phyloP scores from a whole-genome alignment of 2,113 vertebrate species.

The Oreocharis arfaki region DNA sequence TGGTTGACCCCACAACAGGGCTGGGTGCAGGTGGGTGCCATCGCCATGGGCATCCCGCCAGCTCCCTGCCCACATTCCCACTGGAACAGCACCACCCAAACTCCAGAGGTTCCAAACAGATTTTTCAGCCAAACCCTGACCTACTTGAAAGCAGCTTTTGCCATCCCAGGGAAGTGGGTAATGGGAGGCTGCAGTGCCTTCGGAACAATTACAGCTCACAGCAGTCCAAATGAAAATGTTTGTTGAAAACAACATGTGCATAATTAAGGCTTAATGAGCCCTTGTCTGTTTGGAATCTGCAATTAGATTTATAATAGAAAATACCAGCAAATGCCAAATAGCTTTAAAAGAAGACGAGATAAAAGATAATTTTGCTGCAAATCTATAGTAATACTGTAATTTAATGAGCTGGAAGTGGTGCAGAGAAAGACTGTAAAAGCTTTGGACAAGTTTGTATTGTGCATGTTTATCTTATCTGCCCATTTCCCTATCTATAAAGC shows the following conservation, averaged over 20 bases:
- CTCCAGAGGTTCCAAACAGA: neutral
- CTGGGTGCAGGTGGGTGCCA: neutral
- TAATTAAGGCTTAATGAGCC: slow-evolving; percentile 99
- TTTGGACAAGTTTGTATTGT: slow-evolving; percentile 47
- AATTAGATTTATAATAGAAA: slow-evolving; percentile 98
- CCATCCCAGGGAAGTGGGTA: slow-evolving; percentile 65
- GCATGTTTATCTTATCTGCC: slow-evolving; percentile 22
- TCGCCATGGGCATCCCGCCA: rapidly evolving
- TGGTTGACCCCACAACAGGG: rapidly evolving
- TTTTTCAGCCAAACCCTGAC: slow-evolving; percentile 65
- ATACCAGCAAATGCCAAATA: slow-evolving; percentile 77
- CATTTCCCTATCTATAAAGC: slow-evolving; percentile 9
- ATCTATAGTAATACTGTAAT: slow-evolving; percentile 66
- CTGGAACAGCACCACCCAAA: rapidly evolving
- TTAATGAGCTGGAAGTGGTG: slow-evolving; percentile 57
- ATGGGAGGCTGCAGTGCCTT: slow-evolving; percentile 80
- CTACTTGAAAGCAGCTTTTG: slow-evolving; percentile 76
- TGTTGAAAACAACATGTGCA: slow-evolving; percentile 99
- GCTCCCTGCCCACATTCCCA: rapidly evolving
- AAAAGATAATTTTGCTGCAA: slow-evolving; percentile 75
- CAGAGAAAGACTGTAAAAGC: slow-evolving; percentile 31
- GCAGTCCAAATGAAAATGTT: slow-evolving; percentile 99
- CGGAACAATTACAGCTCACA: slow-evolving; percentile 91
- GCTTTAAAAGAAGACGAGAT: slow-evolving; percentile 77
- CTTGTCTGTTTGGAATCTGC: slow-evolving; percentile 99